phyloP scores from a whole-genome alignment of 2,888 invertebrate genomes.

The Phyllotreta striolata region DNA sequence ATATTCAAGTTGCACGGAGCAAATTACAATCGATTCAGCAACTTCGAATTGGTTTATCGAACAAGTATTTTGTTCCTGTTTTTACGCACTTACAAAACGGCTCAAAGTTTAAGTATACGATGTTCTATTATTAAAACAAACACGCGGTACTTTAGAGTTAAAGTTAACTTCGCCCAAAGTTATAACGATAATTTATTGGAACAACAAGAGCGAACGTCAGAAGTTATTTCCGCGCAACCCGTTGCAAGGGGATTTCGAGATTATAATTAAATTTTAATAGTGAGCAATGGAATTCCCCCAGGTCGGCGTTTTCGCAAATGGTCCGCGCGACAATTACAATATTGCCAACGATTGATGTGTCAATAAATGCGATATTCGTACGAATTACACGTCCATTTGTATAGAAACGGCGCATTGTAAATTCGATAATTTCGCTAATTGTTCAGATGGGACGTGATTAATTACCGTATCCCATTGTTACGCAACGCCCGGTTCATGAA shows the following conservation, averaged over 20 bases:
- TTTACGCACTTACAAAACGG: no score
- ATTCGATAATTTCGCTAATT: constrained; percentile 45
- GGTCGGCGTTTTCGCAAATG: constrained; percentile 35
- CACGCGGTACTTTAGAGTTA: no score
- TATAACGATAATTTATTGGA: constrained; percentile 1
- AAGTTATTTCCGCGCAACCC: constrained; percentile 11
- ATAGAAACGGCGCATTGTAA: constrained; percentile 35
- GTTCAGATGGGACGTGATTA: constrained; percentile 39
- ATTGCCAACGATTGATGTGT: constrained; percentile 36
- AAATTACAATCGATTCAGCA: no score
- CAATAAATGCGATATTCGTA: constrained; percentile 36
- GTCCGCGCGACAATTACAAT: constrained; percentile 39
- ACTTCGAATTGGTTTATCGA: no score
- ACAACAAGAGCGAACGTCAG: constrained; percentile 2
- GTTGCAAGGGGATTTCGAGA: constrained; percentile 37
- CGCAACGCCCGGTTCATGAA: constrained; percentile 23
- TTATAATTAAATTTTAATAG: constrained; percentile 40
- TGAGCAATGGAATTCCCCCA: constrained; percentile 19
- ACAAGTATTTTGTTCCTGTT: no score
- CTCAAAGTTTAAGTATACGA: no score
- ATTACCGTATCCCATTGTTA: constrained; percentile 28
- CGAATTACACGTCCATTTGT: constrained; percentile 18
- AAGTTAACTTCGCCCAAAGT: no score
- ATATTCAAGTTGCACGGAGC: no score
- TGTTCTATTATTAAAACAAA: no score